Evolutionary conservation across 2,113 vertebrate genomes (phyloP).

Genomic region (Excalfactoria chinensis): DNA sequence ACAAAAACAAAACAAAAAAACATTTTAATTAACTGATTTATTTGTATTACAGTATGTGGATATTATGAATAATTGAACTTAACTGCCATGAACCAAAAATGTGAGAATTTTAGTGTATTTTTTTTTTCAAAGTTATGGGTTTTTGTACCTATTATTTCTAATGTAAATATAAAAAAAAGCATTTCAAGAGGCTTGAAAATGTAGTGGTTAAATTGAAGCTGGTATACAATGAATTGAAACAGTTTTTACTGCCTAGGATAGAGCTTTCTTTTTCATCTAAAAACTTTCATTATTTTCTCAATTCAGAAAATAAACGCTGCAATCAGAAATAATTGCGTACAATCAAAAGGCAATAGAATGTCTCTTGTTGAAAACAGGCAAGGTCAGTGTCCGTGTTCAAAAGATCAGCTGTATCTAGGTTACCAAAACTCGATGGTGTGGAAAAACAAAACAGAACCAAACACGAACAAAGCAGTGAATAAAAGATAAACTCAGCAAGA

Average conservation of each 20-base stretch:
- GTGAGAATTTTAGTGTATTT: not conserved
- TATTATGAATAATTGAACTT: not conserved
- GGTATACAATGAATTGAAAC: not conserved
- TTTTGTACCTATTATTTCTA: not conserved
- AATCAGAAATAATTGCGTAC: not conserved
- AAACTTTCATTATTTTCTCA: not conserved
- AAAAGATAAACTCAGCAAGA: not conserved
- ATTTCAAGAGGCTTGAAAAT: not conserved
- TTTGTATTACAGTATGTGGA: not conserved
- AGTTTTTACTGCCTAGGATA: not conserved
- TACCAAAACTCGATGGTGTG: not conserved
- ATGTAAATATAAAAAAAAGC: not conserved
- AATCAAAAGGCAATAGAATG: accelerated
- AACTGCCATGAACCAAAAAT: not conserved
- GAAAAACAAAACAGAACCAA: not conserved
- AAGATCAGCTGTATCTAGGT: not conserved
- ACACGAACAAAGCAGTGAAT: not conserved
- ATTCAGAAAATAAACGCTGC: not conserved
- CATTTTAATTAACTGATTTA: not conserved
- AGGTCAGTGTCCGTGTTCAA: not conserved
- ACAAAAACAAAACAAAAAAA: not conserved
- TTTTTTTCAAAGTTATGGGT: not conserved
- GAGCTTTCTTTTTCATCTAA: not conserved
- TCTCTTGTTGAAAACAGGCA: not conserved
- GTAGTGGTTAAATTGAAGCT: not conserved